phyloP scores from a whole-genome alignment of 2,797 vertebrate genomes.

The Pangasius krempfi region DNA sequence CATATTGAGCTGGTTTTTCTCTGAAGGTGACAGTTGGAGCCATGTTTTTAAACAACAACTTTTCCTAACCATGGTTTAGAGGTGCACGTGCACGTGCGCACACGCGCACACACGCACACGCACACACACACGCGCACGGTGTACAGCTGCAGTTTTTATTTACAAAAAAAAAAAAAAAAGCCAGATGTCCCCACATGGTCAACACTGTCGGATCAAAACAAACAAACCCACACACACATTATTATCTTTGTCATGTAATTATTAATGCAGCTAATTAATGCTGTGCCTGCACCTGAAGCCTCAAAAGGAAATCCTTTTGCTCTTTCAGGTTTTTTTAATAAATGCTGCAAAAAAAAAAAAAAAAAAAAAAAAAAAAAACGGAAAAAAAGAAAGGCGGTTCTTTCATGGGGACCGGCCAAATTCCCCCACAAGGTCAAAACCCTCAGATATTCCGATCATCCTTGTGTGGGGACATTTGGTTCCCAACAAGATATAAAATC shows the following conservation, averaged over 20 bases:
- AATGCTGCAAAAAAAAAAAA: not conserved
- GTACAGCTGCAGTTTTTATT: not conserved
- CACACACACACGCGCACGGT: not conserved
- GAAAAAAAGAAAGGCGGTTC: not conserved
- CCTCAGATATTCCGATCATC: not conserved
- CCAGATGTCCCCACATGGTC: not conserved
- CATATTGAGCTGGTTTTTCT: not conserved
- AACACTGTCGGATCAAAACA: not conserved
- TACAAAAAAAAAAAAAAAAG: not conserved
- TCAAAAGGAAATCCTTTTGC: not conserved
- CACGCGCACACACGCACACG: no score
- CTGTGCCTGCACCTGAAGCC: not conserved
- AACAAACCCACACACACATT: not conserved
- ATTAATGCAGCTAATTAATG: not conserved
- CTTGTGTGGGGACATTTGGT: not conserved
- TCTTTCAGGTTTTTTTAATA: not conserved
- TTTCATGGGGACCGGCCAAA: not conserved
- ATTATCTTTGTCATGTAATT: not conserved
- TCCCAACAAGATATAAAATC: not conserved
- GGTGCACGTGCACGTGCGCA: no score
- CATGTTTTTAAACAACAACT: not conserved
- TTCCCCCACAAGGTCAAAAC: not conserved
- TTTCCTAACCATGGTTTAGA: not conserved
- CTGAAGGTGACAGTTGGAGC: not conserved
- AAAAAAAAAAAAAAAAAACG: no score